Evolutionary conservation across 2,888 invertebrate species (phyloP).

Genomic region (Neelides folsomi): DNA sequence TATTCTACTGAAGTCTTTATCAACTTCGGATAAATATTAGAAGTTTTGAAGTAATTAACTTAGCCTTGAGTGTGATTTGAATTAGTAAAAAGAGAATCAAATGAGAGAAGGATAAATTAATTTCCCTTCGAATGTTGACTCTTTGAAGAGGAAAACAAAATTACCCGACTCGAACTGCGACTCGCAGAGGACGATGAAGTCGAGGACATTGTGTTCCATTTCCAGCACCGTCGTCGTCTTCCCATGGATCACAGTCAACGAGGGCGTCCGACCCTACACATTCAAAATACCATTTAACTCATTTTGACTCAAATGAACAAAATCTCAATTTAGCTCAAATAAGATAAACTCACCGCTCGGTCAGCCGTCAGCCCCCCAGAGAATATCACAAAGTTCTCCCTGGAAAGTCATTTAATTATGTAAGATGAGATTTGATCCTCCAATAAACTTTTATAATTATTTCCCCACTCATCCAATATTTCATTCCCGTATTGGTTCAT

Average conservation of each 20-base stretch:
- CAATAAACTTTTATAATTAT: not conserved
- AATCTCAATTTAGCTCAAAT: slow-evolving; percentile 37
- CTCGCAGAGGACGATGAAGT: slow-evolving; percentile 91
- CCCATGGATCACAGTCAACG: slow-evolving; percentile 85
- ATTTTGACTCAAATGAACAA: not conserved
- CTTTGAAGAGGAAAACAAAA: not conserved
- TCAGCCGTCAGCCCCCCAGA: slow-evolving; percentile 90
- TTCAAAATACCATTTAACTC: slow-evolving; percentile 1
- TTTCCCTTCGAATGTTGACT: too few species aligned
- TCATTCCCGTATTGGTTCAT: too few species aligned
- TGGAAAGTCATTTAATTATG: slow-evolving; percentile 37
- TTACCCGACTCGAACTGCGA: slow-evolving; percentile 83
- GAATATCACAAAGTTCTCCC: slow-evolving; percentile 90
- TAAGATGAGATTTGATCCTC: not conserved
- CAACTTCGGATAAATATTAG: too few species aligned
- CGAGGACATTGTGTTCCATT: slow-evolving; percentile 97
- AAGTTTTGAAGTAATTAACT: too few species aligned
- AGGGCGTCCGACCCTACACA: slow-evolving; percentile 35
- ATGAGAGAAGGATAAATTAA: too few species aligned
- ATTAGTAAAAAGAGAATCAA: too few species aligned
- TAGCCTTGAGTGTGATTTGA: too few species aligned
- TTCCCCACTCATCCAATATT: too few species aligned
- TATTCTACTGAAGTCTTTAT: too few species aligned
- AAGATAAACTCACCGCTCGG: slow-evolving; percentile 76
- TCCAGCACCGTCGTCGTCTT: slow-evolving; percentile 94